Evolutionary conservation across 2,888 invertebrate species (phyloP).

Genomic region (Theretra japonica): DNA sequence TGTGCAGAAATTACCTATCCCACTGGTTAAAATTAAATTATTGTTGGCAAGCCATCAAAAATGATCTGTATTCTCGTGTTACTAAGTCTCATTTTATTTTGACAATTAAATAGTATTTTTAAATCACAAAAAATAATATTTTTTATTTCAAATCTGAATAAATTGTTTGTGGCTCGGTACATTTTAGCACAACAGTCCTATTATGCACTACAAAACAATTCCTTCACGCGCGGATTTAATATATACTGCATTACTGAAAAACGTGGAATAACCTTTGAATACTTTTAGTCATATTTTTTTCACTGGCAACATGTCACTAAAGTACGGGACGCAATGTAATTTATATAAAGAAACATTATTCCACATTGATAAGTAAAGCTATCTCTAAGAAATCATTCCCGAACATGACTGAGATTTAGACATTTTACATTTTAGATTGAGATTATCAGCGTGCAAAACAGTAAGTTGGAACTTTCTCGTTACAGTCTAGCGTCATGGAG

Average conservation of each 20-base stretch:
- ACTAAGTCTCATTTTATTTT: too few species aligned
- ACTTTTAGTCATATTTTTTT: background rate
- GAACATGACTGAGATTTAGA: slow-evolving; percentile 8
- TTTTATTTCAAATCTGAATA: too few species aligned
- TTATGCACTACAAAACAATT: slow-evolving; percentile 11
- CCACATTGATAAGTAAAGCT: background rate
- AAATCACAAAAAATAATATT: too few species aligned
- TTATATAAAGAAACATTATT: background rate
- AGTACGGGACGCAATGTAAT: background rate
- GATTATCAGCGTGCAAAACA: slow-evolving; percentile 27
- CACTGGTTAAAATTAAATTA: too few species aligned
- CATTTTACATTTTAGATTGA: background rate
- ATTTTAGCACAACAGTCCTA: background rate
- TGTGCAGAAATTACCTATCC: too few species aligned
- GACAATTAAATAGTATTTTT: too few species aligned
- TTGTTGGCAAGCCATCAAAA: too few species aligned
- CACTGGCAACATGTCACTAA: background rate
- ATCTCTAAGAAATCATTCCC: slow-evolving; percentile 11
- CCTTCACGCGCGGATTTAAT: slow-evolving; percentile 3
- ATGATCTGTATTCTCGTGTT: too few species aligned
- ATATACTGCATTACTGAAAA: slow-evolving; percentile 2
- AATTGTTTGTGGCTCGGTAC: too few species aligned
- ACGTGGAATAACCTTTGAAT: background rate
- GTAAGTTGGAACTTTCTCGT: slow-evolving; percentile 24
- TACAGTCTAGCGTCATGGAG: slow-evolving; percentile 23